Evolutionary conservation across 2,797 vertebrate species (phyloP), one percentile per base, ranked within the genome.

Genomic region (Craterocephalus amniculus): DNA sequence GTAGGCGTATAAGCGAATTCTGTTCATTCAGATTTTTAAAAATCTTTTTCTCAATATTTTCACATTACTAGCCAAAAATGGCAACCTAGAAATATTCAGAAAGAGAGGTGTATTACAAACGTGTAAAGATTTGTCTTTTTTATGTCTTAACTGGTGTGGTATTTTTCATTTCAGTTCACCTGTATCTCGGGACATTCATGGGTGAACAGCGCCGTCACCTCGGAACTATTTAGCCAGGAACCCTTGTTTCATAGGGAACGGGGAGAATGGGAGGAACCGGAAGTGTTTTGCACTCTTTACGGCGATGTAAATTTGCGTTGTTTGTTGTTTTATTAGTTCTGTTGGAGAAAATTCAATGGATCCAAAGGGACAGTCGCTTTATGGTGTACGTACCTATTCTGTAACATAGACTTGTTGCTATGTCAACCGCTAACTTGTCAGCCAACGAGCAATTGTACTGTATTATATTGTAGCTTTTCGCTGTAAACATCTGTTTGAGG

Each of bases 351-450:
- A 38, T 62, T 57, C 55, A 38, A 92, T 93, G 91, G 89, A 88
- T 4, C 63, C 86, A 34, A 75, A 63, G 60, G 82, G 63, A 72
- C 59, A 75, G 0, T 55, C 79, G 10, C 67, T 76, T 13, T 72
- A 85, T 35, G 24, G 72, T 43, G 92, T 92, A 90, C 7, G 90
- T 91, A 79, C 29, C 9, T 5, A 1, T n/a, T 1, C 2, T 32
- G 63, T 24, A 27, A 40, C 6, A 5, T 26, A 31, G 13, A 10
- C 31, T 3, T 1, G 20, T 48, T 38, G 18, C 22, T 8, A 26
- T 58, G 16, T 20, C 4, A 55, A 49, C 27, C 6, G 11, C 35
- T 5, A 6, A 9, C n/a, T 57, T 40, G 6, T 2, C 5, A 4
- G 22, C 38, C 78, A 76, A 45, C 70, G 13, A 32, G 1, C 2